These are phyloP conservation scores for Copsychus sechellarum DNA, from an alignment of 2,113 vertebrate species.

Conservation along the genomic window DNA sequence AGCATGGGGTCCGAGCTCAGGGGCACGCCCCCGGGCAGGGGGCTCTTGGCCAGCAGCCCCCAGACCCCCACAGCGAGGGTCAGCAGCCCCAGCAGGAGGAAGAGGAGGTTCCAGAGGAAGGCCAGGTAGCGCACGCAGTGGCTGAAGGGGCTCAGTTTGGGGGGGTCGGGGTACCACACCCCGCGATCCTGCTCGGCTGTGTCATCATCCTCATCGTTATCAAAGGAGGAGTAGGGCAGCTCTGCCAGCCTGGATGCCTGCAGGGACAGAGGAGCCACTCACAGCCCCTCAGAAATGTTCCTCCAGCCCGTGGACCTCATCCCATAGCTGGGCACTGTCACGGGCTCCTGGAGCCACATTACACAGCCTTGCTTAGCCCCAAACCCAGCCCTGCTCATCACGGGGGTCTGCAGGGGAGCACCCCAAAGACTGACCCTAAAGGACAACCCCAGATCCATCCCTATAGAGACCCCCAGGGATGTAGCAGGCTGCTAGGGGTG, in stretches of 20 bases:
- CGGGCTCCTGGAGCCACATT: neutral
- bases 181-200: fast-evolving
- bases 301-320: fast-evolving
- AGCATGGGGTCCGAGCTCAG: slow-evolving; percentile 87
- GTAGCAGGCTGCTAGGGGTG: neutral
- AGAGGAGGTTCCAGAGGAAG: slow-evolving; percentile 82
- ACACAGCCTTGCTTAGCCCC: neutral
- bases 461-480: too few relatives aligned
- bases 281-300: neutral
- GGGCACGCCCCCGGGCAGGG: slow-evolving; percentile 37
- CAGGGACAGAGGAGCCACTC: fast-evolving
- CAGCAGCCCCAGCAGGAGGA: slow-evolving; percentile 80
- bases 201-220: neutral
- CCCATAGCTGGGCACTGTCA: fast-evolving
- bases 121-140: slow-evolving; percentile 78
- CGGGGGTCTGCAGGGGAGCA: too few relatives aligned
- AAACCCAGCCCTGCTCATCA: neutral
- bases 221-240: neutral
- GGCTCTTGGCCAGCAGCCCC: slow-evolving; percentile 86
- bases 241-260: neutral
- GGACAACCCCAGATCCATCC: too few relatives aligned
- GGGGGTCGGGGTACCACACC: fast-evolving
- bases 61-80: slow-evolving; percentile 81
- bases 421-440: neutral
- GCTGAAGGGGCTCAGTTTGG: neutral